A percentile compares a stretch with the other conserved stretches of the same genome.
phyloP scores from a whole-genome alignment of 2,888 invertebrate genomes.

The Campoplex nolae region DNA sequence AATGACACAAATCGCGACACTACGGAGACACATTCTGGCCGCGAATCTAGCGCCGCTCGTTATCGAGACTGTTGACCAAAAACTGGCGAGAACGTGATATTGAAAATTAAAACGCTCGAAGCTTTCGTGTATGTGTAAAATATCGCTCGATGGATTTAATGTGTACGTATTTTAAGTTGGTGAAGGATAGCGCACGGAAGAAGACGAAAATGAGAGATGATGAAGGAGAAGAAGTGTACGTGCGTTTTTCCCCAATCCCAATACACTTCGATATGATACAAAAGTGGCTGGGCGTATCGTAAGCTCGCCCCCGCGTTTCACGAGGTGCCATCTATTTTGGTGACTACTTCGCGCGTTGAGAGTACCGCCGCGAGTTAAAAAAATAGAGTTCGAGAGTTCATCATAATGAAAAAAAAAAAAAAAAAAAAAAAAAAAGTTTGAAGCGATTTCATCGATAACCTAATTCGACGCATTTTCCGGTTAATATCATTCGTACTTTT shows the following conservation, averaged over 20 bases:
- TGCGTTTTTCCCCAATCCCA: constrained; percentile 32
- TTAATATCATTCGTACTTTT: neutral
- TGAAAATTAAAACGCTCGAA: constrained; percentile 43
- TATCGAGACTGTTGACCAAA: constrained; percentile 60
- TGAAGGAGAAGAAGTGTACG: constrained; percentile 23
- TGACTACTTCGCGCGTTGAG: constrained; percentile 33
- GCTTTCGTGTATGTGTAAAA: neutral
- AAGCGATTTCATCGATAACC: neutral
- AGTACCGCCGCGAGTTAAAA: neutral
- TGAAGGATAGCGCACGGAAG: constrained; percentile 47
- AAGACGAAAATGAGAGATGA: constrained; percentile 12
- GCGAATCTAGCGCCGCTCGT: constrained; percentile 47
- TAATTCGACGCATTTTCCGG: neutral
- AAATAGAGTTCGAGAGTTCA: constrained; percentile 38
- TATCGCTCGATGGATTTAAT: constrained; percentile 32
- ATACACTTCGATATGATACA: constrained; percentile 53
- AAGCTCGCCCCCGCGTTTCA: constrained; percentile 71
- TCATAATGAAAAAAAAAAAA: constrained; percentile 9
- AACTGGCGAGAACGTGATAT: constrained; percentile 52
- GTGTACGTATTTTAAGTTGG: constrained; percentile 38
- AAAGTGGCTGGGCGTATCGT: constrained; percentile 69
- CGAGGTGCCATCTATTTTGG: constrained; percentile 74
- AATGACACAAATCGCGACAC: constrained; percentile 30
- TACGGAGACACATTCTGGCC: constrained; percentile 14
- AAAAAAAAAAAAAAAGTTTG: neutral